Evolutionary conservation across 2,113 vertebrate genomes (phyloP).

Genomic region (Pterocles gutturalis): DNA sequence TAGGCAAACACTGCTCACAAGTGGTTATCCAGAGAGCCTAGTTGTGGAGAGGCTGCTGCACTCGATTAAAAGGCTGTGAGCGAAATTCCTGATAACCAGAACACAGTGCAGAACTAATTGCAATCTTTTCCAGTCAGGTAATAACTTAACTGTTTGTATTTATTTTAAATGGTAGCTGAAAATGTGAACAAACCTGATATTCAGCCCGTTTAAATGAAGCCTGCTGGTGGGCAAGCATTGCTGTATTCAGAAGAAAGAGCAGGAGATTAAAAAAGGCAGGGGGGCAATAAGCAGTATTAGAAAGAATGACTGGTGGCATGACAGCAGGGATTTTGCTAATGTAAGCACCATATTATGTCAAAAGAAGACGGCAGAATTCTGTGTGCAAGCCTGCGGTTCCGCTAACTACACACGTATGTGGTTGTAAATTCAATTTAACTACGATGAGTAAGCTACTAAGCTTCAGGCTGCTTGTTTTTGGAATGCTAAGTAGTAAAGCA

Average conservation of each 20-base stretch:
- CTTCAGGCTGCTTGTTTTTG: background rate
- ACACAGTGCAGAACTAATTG: background rate
- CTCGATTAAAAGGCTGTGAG: background rate
- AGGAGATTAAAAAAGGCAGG: background rate
- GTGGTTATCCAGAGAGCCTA: background rate
- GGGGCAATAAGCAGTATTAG: background rate
- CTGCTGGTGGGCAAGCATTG: background rate
- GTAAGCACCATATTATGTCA: background rate
- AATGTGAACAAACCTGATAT: background rate
- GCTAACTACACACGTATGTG: background rate
- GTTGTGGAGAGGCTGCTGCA: background rate
- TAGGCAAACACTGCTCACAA: background rate
- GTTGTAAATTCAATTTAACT: constrained; percentile 31
- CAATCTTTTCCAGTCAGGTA: background rate
- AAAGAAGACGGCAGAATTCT: background rate
- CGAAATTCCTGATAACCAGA: background rate
- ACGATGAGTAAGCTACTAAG: background rate
- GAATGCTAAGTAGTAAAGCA: background rate
- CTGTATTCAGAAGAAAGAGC: background rate
- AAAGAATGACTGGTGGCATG: background rate
- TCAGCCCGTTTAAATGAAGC: background rate
- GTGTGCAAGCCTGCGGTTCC: background rate
- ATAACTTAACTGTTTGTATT: background rate
- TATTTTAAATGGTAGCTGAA: background rate
- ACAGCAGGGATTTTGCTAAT: constrained; percentile 20